Evolutionary conservation across 1,140 invertebrate species (phyloP).

Genomic region (Coelopa frigida): DNA sequence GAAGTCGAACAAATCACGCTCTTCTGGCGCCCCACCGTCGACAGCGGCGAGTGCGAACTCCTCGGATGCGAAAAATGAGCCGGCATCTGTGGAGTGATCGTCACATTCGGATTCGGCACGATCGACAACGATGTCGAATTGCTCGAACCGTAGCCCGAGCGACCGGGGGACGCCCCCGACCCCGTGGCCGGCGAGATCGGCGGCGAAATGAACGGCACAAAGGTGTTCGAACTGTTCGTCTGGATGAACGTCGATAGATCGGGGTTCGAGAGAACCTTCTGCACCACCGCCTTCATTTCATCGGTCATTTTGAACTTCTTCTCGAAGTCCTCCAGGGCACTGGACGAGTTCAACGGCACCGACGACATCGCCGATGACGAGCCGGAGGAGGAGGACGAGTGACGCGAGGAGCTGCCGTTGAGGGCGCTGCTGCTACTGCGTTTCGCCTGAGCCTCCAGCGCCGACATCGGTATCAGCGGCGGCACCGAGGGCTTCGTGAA

Average conservation of each 20-base stretch:
- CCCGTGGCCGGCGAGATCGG: conserved; percentile 37
- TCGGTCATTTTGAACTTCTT: conserved; percentile 43
- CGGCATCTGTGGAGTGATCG: conserved; percentile 33
- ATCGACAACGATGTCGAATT: conserved; percentile 17
- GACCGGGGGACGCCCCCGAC: conserved; percentile 17
- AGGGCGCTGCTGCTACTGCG: background rate
- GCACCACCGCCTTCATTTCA: conserved; percentile 41
- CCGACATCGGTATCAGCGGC: conserved; percentile 15
- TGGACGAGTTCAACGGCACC: conserved; percentile 34
- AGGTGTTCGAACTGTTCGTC: conserved; percentile 27
- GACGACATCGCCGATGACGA: conserved; percentile 11
- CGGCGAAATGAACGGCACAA: conserved; percentile 37
- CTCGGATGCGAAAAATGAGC: too few species aligned
- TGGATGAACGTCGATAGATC: conserved; percentile 41
- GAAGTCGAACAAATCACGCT: conserved; percentile 40
- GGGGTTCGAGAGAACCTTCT: conserved; percentile 41
- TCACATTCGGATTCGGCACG: conserved; percentile 36
- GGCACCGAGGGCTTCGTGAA: conserved; percentile 39
- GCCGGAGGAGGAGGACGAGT: background rate
- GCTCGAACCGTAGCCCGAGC: too few species aligned
- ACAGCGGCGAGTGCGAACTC: too few species aligned
- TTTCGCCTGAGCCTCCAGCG: conserved; percentile 3
- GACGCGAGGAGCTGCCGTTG: conserved; percentile 1
- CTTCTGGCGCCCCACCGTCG: conserved; percentile 32
- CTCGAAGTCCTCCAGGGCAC: conserved; percentile 37